Conservation (phyloP, 2,797 vertebrate species). For the Lepilemur ruficaudatus region DNA sequence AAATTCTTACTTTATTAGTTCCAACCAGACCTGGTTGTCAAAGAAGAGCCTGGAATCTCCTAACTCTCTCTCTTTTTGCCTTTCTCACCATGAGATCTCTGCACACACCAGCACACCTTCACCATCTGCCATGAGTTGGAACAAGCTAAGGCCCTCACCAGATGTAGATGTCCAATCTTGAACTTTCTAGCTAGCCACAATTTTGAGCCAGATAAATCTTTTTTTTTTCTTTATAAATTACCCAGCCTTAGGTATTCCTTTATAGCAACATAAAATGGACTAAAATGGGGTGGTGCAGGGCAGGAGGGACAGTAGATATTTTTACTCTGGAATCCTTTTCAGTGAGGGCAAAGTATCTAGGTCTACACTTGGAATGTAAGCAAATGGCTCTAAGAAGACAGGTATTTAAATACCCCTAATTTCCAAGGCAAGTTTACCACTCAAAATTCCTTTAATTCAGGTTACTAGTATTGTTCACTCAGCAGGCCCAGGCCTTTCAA, state of each 20-base stretch:
- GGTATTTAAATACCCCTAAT: background rate
- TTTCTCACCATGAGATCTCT: background rate
- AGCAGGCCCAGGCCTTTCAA: background rate
- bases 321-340: background rate
- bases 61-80: background rate
- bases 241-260: background rate
- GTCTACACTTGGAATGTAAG: background rate
- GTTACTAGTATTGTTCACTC: background rate
- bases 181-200: background rate
- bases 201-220: background rate
- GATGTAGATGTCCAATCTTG: background rate
- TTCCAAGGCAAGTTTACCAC: background rate
- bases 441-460: background rate
- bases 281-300: background rate
- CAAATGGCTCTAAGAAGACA: background rate
- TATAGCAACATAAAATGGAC: background rate
- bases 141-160: background rate
- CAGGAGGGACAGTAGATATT: too few species aligned
- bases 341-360: accelerated
- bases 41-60: background rate
- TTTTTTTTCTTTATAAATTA: background rate
- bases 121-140: background rate
- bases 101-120: background rate
- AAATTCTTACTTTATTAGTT: background rate
- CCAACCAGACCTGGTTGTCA: background rate